Evolutionary conservation across 2,113 vertebrate species (phyloP).

Genomic region (Ondatra zibethicus): DNA sequence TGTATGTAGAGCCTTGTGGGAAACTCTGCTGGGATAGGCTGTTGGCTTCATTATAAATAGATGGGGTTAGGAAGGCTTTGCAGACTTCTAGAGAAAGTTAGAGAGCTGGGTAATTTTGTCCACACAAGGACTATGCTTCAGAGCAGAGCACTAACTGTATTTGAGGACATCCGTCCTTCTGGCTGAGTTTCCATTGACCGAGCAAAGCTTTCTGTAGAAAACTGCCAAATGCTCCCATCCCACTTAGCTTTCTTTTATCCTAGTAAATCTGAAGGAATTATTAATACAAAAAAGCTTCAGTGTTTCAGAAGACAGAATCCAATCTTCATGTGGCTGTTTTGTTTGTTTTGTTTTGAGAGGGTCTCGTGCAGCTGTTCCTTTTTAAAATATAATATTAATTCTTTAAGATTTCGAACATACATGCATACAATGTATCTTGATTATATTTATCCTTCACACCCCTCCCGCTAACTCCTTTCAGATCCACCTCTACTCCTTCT

Average conservation of each 20-base stretch:
- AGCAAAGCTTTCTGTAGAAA: neutral
- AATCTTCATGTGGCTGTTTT: neutral
- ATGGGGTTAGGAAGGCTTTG: neutral
- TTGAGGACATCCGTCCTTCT: neutral
- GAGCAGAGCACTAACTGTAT: neutral
- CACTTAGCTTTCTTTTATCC: neutral
- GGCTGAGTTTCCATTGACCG: neutral
- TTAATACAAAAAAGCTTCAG: neutral
- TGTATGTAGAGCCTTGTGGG: neutral
- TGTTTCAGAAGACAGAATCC: neutral
- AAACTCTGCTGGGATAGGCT: neutral
- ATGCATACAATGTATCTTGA: neutral
- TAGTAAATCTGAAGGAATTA: neutral
- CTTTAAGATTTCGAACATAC: neutral
- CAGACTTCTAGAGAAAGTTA: slow-evolving; percentile 6
- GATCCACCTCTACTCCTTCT: neutral
- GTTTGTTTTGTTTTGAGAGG: neutral
- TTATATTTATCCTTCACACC: neutral
- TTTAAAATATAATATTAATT: neutral
- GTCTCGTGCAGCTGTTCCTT: neutral
- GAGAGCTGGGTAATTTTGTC: neutral
- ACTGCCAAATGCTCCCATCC: neutral
- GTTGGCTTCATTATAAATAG: neutral
- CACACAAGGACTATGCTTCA: neutral
- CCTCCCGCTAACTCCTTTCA: neutral